phyloP scores from a whole-genome alignment of 1,140 invertebrate genomes.

The Lepeophtheirus salmonis region DNA sequence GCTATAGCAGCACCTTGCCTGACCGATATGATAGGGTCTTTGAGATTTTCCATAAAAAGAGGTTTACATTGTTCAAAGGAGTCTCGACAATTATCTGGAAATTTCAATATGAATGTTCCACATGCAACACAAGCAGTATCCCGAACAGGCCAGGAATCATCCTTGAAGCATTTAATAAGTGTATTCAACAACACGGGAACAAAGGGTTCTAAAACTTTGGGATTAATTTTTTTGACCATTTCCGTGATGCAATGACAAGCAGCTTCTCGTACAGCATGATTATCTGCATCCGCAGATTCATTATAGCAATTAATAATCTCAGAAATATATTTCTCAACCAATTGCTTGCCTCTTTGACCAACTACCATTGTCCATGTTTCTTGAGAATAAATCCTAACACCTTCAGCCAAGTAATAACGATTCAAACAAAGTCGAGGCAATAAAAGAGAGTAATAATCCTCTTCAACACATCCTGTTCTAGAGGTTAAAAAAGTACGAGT shows the following conservation, averaged over 20 bases:
- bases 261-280: constrained; percentile 39
- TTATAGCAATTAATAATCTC: constrained; percentile 32
- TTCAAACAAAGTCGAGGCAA: constrained; percentile 38
- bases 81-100: constrained; percentile 31
- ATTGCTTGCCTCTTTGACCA: constrained; percentile 29
- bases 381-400: constrained; percentile 37
- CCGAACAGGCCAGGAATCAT: constrained; percentile 39
- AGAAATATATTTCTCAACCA: constrained; percentile 29
- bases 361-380: constrained; percentile 36
- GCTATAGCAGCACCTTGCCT: constrained; percentile 36
- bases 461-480: constrained; percentile 20
- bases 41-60: constrained; percentile 35
- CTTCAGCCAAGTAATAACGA: constrained; percentile 39
- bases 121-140: constrained; percentile 40
- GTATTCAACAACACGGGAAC: constrained; percentile 30
- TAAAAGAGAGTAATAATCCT: constrained; percentile 31
- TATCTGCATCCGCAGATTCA: constrained; percentile 32
- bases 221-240: constrained; percentile 33
- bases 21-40: constrained; percentile 37
- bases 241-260: constrained; percentile 40
- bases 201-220: constrained; percentile 28
- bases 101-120: constrained; percentile 35
- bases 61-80: constrained; percentile 30
- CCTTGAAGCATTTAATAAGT: constrained; percentile 33
- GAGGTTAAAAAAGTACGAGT: constrained; percentile 29